Evolutionary conservation across 2,797 vertebrate genomes (phyloP).

Genomic region (Peromyscus eremicus): DNA sequence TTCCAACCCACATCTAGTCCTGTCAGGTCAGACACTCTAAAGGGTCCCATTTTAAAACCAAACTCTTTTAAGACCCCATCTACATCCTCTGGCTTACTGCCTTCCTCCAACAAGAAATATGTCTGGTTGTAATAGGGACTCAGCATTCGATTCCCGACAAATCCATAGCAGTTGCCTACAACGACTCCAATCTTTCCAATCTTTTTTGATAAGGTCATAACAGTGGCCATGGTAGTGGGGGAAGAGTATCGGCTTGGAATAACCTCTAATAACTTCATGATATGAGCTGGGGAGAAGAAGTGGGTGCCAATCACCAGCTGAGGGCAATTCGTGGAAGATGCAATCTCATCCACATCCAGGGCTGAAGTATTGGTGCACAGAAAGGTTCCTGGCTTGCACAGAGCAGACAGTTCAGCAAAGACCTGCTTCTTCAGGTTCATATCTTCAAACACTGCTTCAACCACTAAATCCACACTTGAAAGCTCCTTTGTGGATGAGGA

Average conservation of each 20-base stretch:
- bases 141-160: conserved; percentile 96
- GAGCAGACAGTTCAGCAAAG: conserved; percentile 91
- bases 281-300: conserved; percentile 96
- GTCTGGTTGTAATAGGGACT: conserved; percentile 89
- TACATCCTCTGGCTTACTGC: conserved; percentile 92
- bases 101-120: conserved; percentile 95
- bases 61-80: conserved; percentile 94
- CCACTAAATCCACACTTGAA: conserved; percentile 91
- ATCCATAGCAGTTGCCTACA: conserved; percentile 95
- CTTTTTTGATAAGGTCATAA: conserved; percentile 92
- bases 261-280: conserved; percentile 96
- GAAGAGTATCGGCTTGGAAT: conserved; percentile 91
- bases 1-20: conserved; percentile 96
- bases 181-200: conserved; percentile 94
- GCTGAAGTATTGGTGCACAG: conserved; percentile 95
- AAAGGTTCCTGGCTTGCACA: conserved; percentile 91
- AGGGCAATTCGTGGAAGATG: conserved; percentile 89
- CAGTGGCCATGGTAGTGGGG: conserved; percentile 91
- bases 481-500: conserved; percentile 87
- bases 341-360: conserved; percentile 93
- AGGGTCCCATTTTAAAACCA: conserved; percentile 94
- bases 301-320: conserved; percentile 95
- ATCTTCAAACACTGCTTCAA: conserved; percentile 97
- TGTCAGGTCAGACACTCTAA: conserved; percentile 93
- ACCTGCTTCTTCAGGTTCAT: conserved; percentile 93